phyloP scores from a whole-genome alignment of 2,113 vertebrate species.

The Australoheros scitulus region DNA sequence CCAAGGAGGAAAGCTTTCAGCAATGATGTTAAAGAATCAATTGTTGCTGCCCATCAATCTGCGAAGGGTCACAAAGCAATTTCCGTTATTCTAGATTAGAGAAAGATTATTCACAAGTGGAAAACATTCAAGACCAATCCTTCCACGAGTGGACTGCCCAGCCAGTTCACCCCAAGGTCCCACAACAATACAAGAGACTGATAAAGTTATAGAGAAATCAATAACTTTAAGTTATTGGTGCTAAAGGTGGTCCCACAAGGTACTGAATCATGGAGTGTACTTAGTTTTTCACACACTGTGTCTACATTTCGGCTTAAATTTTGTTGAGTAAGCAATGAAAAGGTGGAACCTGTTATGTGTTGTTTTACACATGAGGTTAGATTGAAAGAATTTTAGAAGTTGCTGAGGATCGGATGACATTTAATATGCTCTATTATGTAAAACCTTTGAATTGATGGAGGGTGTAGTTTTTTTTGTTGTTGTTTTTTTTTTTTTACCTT shows the following conservation, averaged over 20 bases:
- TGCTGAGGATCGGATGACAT: neutral
- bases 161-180: neutral
- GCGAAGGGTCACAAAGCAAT: neutral
- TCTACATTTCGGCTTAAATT: neutral
- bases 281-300: too few species aligned
- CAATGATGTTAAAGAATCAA: neutral
- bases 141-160: neutral
- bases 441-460: neutral
- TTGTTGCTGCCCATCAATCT: neutral
- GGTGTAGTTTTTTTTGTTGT: neutral
- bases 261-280: too few species aligned
- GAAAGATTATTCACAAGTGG: slow-evolving; percentile 1
- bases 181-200: neutral
- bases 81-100: neutral
- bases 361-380: neutral
- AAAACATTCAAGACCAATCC: neutral
- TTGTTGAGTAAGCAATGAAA: neutral
- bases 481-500: too few species aligned
- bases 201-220: neutral
- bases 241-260: too few species aligned
- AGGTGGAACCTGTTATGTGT: neutral
- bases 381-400: neutral
- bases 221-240: too few species aligned
- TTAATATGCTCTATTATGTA: neutral
- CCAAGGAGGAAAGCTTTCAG: neutral